Evolutionary conservation across 2,888 invertebrate genomes (phyloP), one percentile per base, ranked within the genome.

Genomic region (Unio pictorum): DNA sequence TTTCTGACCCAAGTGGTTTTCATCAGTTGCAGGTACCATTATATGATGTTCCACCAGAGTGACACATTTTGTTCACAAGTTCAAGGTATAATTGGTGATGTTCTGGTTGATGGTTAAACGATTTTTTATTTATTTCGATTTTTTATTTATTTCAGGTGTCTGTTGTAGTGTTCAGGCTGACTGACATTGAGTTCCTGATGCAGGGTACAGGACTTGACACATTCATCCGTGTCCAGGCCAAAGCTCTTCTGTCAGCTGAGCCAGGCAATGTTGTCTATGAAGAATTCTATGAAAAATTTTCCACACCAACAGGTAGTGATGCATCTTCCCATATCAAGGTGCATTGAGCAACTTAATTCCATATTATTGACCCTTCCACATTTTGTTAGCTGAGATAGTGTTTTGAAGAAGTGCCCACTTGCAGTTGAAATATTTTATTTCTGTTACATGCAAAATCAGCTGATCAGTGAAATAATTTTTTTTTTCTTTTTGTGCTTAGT

Each of bases 211-310:
- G 94, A 2, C 92, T 93, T 76, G 91, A 92, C 56, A 94, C 94
- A 1, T 91, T 92, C 1, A 91, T 94, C 60, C 93, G 94, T 86
- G 86, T 94, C 61, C 94, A 94, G 90, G 92, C 94, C 57, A 92
- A 93, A 15, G 92, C 94, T 78, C 91, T 97, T 8, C 92, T 92
- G 54, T 93, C 94, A 66, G 95, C 95, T 84, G 97, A 97, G 90
- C 96, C 95, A 86, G 93, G 94, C 59, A 94, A 95, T 60, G 95
- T 97, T 87, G 95, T 95, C 0, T 96, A 96, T 95, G 97, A 97
- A 87, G 97, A 97, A 91, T 95, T 98, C 92, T 97, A 97, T 94
- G 95, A 95, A 91, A 84, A 84, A 68, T 85, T 89, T 64, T 81
- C 84, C 8, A 75, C 83, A 30, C 78, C 80, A 66, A 71, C 71